Evolutionary conservation across 2,113 vertebrate species (phyloP).

Genomic region (Callocephalon fimbriatum): DNA sequence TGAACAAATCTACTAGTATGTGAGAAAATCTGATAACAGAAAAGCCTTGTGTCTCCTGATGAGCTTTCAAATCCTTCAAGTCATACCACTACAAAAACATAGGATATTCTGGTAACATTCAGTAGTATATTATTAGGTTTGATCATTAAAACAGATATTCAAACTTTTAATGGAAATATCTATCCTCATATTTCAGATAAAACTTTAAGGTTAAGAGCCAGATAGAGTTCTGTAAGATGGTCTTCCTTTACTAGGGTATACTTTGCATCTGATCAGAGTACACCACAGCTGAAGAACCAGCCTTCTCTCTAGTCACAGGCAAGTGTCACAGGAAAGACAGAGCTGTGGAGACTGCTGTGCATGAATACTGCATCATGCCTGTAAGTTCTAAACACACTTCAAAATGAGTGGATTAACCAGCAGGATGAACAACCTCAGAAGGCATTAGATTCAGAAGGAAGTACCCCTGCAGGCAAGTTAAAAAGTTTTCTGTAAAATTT

Average conservation of each 20-base stretch:
- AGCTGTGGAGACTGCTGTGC: neutral
- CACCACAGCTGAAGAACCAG: neutral
- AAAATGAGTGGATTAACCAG: neutral
- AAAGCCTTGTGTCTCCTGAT: neutral
- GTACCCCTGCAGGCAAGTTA: neutral
- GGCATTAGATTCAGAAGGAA: neutral
- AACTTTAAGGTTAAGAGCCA: neutral
- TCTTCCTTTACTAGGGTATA: neutral
- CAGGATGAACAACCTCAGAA: neutral
- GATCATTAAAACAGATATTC: neutral
- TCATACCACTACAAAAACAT: neutral
- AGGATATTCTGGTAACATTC: neutral
- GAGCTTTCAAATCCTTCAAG: neutral
- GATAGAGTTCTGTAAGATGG: neutral
- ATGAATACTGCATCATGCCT: neutral
- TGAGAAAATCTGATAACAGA: neutral
- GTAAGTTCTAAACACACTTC: neutral
- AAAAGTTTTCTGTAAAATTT: neutral
- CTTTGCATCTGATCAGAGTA: neutral
- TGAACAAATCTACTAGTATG: neutral
- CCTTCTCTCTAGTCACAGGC: neutral
- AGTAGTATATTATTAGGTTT: neutral
- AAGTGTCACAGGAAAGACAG: neutral
- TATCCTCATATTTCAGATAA: neutral
- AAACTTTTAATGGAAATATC: neutral